These are phyloP conservation scores for Momotus momota DNA, from an alignment of 2,797 vertebrate species.

Conservation along the genomic window DNA sequence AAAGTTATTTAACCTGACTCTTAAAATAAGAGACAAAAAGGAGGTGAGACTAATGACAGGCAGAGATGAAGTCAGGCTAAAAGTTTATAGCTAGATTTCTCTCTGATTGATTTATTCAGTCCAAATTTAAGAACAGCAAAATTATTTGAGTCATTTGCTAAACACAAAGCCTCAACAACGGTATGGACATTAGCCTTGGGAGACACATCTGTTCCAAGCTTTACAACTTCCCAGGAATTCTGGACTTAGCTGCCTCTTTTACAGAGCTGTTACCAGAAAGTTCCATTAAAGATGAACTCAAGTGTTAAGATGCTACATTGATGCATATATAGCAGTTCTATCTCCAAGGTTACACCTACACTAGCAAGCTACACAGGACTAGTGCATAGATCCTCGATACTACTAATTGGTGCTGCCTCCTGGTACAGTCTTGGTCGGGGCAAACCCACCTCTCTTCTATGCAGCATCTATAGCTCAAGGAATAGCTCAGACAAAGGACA, in stretches of 20 bases:
- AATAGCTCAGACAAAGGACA: not conserved
- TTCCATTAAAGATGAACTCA: not conserved
- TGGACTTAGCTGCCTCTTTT: not conserved
- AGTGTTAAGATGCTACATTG: not conserved
- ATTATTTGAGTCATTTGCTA: not conserved
- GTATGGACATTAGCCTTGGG: not conserved
- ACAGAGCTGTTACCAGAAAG: not conserved
- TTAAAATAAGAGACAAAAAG: not conserved
- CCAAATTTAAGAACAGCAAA: not conserved
- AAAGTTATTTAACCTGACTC: not conserved
- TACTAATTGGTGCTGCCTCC: not conserved
- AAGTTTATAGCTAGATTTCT: not conserved
- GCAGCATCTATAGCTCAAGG: rapidly evolving
- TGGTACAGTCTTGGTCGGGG: not conserved
- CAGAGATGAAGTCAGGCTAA: not conserved
- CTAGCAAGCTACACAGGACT: not conserved
- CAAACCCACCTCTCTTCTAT: not conserved
- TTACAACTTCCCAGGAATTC: not conserved
- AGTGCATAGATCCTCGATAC: rapidly evolving
- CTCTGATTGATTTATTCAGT: not conserved
- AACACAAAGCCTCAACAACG: not conserved
- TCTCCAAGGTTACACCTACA: not conserved
- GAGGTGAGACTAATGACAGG: not conserved
- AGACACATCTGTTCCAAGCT: not conserved
- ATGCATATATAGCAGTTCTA: not conserved